Percentiles rank a stretch among this genome's conserved stretches.
Conservation (phyloP, 2,797 vertebrate genomes). For the Podarcis lilfordi region DNA sequence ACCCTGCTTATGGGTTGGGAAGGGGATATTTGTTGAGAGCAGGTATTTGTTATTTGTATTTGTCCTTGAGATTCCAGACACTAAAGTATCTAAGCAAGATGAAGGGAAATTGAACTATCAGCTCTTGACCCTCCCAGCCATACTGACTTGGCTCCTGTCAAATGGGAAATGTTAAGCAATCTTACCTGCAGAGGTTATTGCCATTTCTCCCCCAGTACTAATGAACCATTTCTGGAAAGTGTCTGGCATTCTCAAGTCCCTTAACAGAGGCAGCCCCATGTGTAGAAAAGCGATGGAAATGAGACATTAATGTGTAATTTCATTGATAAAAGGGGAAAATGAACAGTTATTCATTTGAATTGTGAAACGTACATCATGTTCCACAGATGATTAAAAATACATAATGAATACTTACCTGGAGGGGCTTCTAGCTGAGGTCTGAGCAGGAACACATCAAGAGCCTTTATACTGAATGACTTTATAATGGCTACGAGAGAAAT, state of each 20-base stretch:
- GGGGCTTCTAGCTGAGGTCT: constrained; percentile 34
- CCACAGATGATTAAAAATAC: constrained; percentile 57
- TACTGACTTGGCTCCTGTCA: background rate
- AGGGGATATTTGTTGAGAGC: background rate
- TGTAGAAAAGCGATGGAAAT: background rate
- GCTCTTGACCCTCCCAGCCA: no score
- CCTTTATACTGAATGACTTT: constrained; percentile 59
- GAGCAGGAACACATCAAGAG: constrained; percentile 17
- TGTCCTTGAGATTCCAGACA: background rate
- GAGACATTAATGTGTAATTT: background rate
- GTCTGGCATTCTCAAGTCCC: constrained; percentile 4
- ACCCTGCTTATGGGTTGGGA: background rate
- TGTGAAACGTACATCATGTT: background rate
- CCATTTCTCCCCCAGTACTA: background rate
- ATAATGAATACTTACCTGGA: constrained; percentile 54
- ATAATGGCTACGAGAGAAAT: constrained; percentile 65
- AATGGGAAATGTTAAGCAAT: background rate
- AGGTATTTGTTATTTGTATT: background rate
- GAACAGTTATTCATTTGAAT: background rate
- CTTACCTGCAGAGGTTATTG: background rate
- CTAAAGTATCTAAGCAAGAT: background rate
- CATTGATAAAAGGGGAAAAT: background rate
- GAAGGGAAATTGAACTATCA: background rate
- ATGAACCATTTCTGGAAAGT: constrained; percentile 11
- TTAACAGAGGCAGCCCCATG: background rate